Conservation (phyloP, 1,140 invertebrate species). For the Brachionus manjavacas region DNA sequence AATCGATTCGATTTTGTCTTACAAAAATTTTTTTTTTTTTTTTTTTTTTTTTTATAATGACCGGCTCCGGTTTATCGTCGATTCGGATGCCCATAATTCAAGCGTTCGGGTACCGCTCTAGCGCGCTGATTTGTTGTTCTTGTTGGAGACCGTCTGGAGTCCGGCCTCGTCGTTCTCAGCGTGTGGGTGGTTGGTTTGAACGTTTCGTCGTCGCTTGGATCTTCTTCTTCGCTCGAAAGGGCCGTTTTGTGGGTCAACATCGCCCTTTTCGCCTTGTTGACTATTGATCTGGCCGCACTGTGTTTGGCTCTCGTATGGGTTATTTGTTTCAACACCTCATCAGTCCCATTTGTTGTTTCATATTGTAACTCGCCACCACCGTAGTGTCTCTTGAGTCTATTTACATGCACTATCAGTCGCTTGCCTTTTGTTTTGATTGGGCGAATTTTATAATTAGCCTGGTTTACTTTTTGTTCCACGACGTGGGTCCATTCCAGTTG, state of each 20-base stretch:
- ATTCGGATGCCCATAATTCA: neutral
- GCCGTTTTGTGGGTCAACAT: no score
- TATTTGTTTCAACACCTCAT: no score
- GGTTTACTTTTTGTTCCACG: constrained; percentile 2
- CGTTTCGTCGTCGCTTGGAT: no score
- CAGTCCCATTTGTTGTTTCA: no score
- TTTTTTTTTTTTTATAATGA: neutral
- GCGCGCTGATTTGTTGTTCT: neutral
- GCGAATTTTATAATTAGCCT: neutral
- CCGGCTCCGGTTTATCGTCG: neutral
- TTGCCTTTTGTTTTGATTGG: neutral
- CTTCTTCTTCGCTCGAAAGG: no score
- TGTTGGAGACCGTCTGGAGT: neutral
- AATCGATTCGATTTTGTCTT: neutral
- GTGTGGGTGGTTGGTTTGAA: no score
- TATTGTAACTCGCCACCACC: neutral
- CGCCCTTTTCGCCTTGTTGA: no score
- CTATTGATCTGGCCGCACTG: no score
- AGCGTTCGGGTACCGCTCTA: neutral
- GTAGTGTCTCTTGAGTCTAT: neutral
- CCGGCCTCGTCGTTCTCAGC: neutral
- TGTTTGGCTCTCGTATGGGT: no score
- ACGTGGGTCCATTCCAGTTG: neutral
- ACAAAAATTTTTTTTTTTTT: neutral
- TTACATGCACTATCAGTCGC: neutral